These are phyloP conservation scores for Ethmia dodecea DNA, from an alignment of 2,888 invertebrate genomes.

Conservation along the genomic window DNA sequence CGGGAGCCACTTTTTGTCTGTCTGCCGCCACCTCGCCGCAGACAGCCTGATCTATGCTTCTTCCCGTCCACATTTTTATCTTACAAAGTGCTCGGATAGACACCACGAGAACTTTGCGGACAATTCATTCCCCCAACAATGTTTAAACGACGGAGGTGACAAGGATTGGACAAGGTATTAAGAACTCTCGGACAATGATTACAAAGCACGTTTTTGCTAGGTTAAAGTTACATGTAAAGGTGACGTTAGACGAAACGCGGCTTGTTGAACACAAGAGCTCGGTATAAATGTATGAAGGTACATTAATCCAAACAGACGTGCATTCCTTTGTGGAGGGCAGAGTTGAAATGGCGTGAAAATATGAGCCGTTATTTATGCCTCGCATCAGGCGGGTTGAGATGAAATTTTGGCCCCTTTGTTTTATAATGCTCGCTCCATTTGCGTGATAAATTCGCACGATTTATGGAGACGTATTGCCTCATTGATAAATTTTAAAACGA, in stretches of 20 bases:
- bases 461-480: constrained; percentile 19
- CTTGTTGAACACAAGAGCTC: constrained; percentile 50
- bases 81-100: constrained; percentile 75
- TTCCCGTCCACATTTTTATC: constrained; percentile 70
- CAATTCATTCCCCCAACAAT: constrained; percentile 52
- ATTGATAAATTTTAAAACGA: constrained; percentile 14
- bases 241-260: constrained; percentile 31
- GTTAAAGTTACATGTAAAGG: constrained; percentile 24
- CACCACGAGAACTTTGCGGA: constrained; percentile 69
- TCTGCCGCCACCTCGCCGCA: constrained; percentile 40
- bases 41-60: constrained; percentile 69
- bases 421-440: constrained; percentile 23
- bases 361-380: constrained; percentile 70
- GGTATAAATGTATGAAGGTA: constrained; percentile 72
- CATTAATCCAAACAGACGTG: constrained; percentile 73
- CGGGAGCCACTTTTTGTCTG: constrained; percentile 49
- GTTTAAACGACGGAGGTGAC: constrained; percentile 26
- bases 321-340: constrained; percentile 66
- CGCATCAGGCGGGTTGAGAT: constrained; percentile 35
- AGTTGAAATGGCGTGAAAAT: constrained; percentile 75
- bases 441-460: constrained; percentile 24
- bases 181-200: constrained; percentile 14
- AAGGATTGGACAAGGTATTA: constrained; percentile 1
- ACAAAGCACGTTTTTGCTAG: neutral
- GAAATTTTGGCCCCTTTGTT: constrained; percentile 37